phyloP scores from a whole-genome alignment of 2,113 vertebrate genomes.

The Apeltes quadracus region DNA sequence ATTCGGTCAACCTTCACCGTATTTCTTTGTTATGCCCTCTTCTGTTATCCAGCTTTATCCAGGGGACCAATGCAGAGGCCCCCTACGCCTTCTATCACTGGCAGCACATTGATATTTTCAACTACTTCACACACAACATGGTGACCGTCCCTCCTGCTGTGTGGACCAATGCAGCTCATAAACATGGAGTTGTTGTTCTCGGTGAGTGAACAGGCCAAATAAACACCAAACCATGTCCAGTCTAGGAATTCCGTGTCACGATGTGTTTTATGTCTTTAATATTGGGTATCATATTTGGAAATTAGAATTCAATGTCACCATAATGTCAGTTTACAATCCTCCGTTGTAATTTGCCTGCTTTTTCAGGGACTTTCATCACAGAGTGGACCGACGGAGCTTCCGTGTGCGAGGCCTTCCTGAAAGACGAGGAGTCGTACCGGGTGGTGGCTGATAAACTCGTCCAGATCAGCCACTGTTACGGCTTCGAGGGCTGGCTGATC shows the following conservation, averaged over 20 bases:
- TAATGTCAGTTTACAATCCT: neutral
- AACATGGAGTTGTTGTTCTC: slow-evolving; percentile 86
- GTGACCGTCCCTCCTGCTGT: slow-evolving; percentile 91
- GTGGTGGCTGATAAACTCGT: slow-evolving; percentile 86
- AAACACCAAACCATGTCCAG: neutral
- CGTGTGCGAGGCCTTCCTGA: slow-evolving; percentile 88
- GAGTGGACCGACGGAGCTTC: slow-evolving; percentile 85
- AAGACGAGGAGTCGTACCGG: slow-evolving; percentile 76
- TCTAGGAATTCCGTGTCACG: neutral
- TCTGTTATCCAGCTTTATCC: slow-evolving; percentile 85
- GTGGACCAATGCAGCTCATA: slow-evolving; percentile 93
- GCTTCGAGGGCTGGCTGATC: slow-evolving; percentile 94
- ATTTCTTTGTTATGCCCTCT: neutral
- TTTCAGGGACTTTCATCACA: slow-evolving; percentile 93
- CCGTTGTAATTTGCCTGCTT: neutral
- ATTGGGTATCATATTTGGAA: neutral
- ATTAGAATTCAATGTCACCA: neutral
- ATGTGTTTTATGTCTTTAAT: neutral
- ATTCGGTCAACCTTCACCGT: neutral
- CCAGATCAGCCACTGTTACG: slow-evolving; percentile 83
- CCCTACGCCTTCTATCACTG: slow-evolving; percentile 97
- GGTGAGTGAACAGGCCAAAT: slow-evolving; percentile 78
- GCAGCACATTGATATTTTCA: slow-evolving; percentile 91
- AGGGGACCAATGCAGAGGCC: slow-evolving; percentile 79
- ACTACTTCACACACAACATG: slow-evolving; percentile 92